Conservation (phyloP, 2,113 vertebrate genomes). For the Hemichromis elongatus region DNA sequence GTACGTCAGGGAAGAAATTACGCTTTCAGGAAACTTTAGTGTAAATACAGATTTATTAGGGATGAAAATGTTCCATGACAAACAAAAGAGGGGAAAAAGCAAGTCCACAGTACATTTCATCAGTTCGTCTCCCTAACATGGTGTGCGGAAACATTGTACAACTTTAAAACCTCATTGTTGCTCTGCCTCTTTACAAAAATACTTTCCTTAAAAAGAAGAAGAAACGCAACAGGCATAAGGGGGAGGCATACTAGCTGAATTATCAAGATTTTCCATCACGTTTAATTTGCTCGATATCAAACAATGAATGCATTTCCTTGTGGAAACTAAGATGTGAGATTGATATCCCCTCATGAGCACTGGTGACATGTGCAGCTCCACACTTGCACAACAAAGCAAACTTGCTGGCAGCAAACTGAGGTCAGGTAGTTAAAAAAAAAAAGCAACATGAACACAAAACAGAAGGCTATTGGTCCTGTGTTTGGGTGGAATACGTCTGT, state of each 20-base stretch:
- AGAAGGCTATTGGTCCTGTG: conserved; percentile 20
- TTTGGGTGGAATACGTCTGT: not conserved
- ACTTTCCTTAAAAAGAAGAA: not conserved
- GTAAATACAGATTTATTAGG: conserved; percentile 72
- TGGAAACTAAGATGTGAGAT: not conserved
- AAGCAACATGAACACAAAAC: not conserved
- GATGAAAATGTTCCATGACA: conserved; percentile 64
- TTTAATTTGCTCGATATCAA: conserved; percentile 4
- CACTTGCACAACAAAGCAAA: conserved; percentile 9
- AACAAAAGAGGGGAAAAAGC: conserved; percentile 43
- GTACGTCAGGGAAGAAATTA: conserved; percentile 12
- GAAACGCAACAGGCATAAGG: not conserved
- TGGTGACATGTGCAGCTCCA: not conserved
- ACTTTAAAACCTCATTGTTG: conserved; percentile 28
- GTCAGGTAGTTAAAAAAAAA: conserved; percentile 29
- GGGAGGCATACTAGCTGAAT: not conserved
- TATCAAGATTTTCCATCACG: not conserved
- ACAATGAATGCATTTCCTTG: not conserved
- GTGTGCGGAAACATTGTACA: conserved; percentile 37
- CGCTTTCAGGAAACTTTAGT: conserved; percentile 12
- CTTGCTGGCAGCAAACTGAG: conserved; percentile 23
- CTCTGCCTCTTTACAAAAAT: conserved; percentile 54
- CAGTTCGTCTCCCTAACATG: conserved; percentile 32
- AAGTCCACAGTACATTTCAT: conserved; percentile 69
- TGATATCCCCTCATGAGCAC: not conserved